phyloP scores from a whole-genome alignment of 2,888 invertebrate species.

The Teleogryllus oceanicus region DNA sequence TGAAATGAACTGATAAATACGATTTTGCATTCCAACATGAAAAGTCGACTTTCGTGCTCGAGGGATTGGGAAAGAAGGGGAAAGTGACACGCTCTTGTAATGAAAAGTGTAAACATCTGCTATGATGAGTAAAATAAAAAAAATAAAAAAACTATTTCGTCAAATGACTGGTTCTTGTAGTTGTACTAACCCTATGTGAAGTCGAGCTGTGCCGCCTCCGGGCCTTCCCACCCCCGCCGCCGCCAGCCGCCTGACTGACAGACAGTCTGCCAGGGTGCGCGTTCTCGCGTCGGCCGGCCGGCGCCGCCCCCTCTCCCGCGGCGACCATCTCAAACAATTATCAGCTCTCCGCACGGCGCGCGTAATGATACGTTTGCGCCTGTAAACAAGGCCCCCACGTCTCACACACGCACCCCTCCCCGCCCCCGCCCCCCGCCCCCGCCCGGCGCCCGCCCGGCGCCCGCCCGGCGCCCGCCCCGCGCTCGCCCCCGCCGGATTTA shows the following conservation, averaged over 20 bases:
- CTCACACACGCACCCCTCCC: not conserved
- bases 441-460: not conserved
- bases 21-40: too few species aligned
- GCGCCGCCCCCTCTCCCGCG: not conserved
- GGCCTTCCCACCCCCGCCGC: not conserved
- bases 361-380: slow-evolving; percentile 26
- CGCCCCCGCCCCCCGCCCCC: not conserved
- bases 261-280: not conserved
- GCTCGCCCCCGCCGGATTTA: slow-evolving; percentile 3
- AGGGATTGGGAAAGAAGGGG: too few species aligned
- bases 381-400: slow-evolving; percentile 5
- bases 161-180: too few species aligned
- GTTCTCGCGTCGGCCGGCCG: not conserved
- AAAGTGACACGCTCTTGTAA: too few species aligned
- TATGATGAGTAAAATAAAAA: too few species aligned
- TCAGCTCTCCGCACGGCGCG: slow-evolving; percentile 19
- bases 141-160: too few species aligned
- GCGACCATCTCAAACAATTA: slow-evolving; percentile 28
- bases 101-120: too few species aligned
- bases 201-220: not conserved
- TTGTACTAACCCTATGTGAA: not conserved
- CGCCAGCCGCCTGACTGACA: slow-evolving; percentile 11
- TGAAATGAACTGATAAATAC: too few species aligned
- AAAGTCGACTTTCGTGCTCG: too few species aligned
- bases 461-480: not conserved